A percentile compares a stretch with the other conserved stretches of the same genome.
phyloP scores from a whole-genome alignment of 2,888 invertebrate genomes.

The Epirrhoe alternata region DNA sequence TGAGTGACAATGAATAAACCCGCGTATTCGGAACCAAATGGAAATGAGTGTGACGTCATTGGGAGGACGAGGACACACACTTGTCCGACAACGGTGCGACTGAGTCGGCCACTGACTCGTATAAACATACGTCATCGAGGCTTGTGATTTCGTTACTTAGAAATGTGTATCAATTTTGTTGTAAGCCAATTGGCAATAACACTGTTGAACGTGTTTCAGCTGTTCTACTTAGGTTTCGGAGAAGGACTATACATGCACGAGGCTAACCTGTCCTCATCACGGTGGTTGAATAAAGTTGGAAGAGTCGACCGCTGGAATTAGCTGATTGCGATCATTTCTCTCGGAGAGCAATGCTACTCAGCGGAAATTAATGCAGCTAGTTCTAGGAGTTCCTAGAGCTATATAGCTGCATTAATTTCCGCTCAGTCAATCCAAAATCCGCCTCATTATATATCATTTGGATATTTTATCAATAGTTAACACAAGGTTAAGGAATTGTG shows the following conservation, averaged over 20 bases:
- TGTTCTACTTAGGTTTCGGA: no score
- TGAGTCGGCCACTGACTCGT: no score
- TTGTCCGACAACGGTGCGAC: no score
- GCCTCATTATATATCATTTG: no score
- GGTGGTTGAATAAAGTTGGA: background rate
- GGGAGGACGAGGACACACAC: background rate
- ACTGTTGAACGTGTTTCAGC: no score
- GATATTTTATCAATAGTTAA: background rate
- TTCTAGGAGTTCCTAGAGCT: no score
- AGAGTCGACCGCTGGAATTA: constrained; percentile 17
- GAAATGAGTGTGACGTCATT: background rate
- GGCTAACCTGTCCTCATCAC: background rate
- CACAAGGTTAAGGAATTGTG: background rate
- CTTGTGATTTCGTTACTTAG: no score
- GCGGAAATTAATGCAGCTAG: constrained; percentile 2
- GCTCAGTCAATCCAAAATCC: no score
- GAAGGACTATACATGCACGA: background rate
- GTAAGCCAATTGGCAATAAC: no score
- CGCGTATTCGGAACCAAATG: background rate
- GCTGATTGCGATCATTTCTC: constrained; percentile 12
- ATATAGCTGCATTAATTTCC: no score
- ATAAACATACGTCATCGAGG: no score
- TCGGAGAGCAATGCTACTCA: background rate
- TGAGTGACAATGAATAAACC: background rate
- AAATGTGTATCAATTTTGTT: no score